Conservation (phyloP, 2,888 invertebrate species). For the Pimpla rufipes region DNA sequence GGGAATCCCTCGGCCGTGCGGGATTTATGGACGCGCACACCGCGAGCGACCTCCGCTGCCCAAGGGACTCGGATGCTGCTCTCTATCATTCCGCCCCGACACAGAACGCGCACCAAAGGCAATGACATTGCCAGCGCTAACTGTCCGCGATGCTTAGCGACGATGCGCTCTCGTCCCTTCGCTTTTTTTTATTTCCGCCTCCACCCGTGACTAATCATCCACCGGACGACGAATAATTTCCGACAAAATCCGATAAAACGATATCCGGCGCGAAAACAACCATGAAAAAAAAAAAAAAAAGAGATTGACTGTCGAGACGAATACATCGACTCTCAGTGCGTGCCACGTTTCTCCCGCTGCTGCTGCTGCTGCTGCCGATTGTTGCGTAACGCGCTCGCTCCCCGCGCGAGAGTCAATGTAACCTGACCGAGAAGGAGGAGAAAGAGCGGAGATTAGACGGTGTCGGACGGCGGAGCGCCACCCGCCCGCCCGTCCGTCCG, state of each 20-base stretch:
- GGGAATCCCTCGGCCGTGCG: constrained; percentile 38
- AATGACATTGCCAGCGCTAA: constrained; percentile 81
- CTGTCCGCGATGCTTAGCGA: constrained; percentile 60
- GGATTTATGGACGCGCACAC: constrained; percentile 52
- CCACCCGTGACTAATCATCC: too few relatives aligned
- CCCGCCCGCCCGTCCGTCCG: background rate
- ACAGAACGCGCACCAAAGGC: constrained; percentile 75
- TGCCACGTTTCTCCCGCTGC: background rate
- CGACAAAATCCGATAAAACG: too few relatives aligned
- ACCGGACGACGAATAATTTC: too few relatives aligned
- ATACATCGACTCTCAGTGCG: constrained; percentile 12
- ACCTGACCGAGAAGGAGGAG: constrained; percentile 23
- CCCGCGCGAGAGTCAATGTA: constrained; percentile 43
- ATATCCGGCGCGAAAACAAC: background rate
- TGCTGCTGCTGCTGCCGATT: constrained; percentile 9
- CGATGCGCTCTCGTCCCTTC: constrained; percentile 66
- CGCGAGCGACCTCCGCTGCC: constrained; percentile 9
- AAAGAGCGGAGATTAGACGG: constrained; percentile 19
- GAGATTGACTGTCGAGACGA: constrained; percentile 50
- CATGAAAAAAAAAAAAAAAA: constrained; percentile 43
- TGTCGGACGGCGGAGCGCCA: background rate
- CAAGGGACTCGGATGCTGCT: too few relatives aligned
- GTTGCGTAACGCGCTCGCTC: constrained; percentile 52
- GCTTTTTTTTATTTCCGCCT: too few relatives aligned
- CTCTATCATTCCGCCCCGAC: too few relatives aligned